These are phyloP conservation scores for Perognathus longimembris DNA, from an alignment of 2,113 vertebrate genomes.

Conservation along the genomic window DNA sequence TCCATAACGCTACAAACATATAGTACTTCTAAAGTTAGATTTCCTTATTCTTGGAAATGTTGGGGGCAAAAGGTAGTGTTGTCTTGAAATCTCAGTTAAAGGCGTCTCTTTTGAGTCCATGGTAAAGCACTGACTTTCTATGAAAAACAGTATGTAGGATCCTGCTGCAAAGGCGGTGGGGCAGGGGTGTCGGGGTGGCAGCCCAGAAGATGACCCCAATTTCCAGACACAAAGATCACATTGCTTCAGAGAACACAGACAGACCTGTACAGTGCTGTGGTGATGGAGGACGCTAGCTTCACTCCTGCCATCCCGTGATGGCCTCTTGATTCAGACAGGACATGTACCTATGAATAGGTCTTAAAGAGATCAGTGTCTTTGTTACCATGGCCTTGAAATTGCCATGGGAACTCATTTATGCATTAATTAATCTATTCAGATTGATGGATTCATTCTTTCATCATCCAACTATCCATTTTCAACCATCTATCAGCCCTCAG, in stretches of 20 bases:
- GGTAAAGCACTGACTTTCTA: not conserved
- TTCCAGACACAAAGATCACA: not conserved
- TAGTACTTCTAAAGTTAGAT: not conserved
- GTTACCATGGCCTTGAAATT: not conserved
- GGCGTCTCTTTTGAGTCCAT: not conserved
- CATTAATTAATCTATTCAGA: accelerated
- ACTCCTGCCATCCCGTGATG: not conserved
- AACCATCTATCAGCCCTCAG: too few species aligned
- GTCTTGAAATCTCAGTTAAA: not conserved
- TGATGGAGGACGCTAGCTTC: not conserved
- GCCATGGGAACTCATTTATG: not conserved
- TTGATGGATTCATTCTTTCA: not conserved
- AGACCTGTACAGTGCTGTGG: not conserved
- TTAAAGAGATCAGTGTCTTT: not conserved
- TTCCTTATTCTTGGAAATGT: not conserved
- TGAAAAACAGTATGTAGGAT: not conserved
- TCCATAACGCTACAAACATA: constrained; percentile 51
- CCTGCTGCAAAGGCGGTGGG: not conserved
- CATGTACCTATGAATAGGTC: too few species aligned
- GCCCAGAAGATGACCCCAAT: not conserved
- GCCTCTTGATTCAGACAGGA: not conserved
- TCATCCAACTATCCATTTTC: not conserved
- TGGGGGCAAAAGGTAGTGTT: not conserved
- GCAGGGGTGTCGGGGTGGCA: not conserved
- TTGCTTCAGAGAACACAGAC: not conserved